Base-by-base conservation (phyloP, 2,888 invertebrate genomes). In the Phymatocera aterrima region DNA sequence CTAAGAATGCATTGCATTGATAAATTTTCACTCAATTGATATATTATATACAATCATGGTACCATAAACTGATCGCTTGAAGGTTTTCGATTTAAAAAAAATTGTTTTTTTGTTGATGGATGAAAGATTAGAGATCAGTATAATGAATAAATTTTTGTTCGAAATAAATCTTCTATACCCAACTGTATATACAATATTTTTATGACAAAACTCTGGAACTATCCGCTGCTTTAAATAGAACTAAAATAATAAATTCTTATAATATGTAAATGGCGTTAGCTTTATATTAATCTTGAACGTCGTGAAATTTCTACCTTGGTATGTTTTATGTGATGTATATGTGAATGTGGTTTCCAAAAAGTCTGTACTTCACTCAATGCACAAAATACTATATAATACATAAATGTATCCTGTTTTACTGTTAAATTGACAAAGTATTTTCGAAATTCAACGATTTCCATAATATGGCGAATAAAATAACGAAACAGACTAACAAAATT, bases 131-230 rank as follows among this genome's bases (percentile, higher is more conserved):
- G 68, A 68, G 68, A 72, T 72, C 72, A 34, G 72, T 72, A 68
- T 68, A 68, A 68, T 46, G 18, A 8, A 46, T 68, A 68, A n/a
- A 28, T 72, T 72, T 34, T 51, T 48, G 31, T 54, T 72, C 51
- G 51, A 72, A 3, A 72, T 72, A 72, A 51, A 51, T 51, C 12
- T 51, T 24, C 10, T 68, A 6, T 70, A 72, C 72, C 80, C 72
- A 77, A 80, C 79, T 83, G 83, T 83, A 82, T 74, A 84, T 83
- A 86, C 82, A 84, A 83, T 87, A 87, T 87, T 87, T 74, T 87
- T 87, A n/a, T 84, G 84, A 85, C 83, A 85, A 78, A 85, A 83
- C 80, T 80, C 80, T 37, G 79, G 83, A 81, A 78, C 34, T 84
- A 83, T 80, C 81, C 77, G 79, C 81, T 79, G 83, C 84, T 86